A percentile compares a stretch with the other conserved stretches of the same genome.
Evolutionary conservation across 2,888 invertebrate genomes (phyloP).

Genomic region (Diarsia mendica): DNA sequence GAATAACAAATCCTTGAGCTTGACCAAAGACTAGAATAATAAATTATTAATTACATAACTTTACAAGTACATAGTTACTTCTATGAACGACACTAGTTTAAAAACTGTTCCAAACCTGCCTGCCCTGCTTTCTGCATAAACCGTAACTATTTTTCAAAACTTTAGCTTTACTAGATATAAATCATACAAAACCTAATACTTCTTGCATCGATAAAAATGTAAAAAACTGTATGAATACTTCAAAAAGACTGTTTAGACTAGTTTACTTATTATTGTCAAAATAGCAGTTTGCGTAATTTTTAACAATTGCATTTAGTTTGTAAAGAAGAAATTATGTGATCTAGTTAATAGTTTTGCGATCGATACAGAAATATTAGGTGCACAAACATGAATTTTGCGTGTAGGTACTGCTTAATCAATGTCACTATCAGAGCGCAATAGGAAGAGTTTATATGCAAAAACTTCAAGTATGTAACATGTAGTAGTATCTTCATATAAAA

Average conservation of each 20-base stretch:
- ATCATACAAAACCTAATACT: conserved; percentile 53
- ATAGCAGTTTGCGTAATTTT: conserved; percentile 51
- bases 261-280: conserved; percentile 61
- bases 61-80: conserved; percentile 65
- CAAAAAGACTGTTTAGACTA: conserved; percentile 32
- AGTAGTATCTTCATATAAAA: neutral
- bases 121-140: conserved; percentile 37
- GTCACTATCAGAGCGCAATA: conserved; percentile 44
- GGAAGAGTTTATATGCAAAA: neutral
- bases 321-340: neutral
- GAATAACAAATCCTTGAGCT: conserved; percentile 82
- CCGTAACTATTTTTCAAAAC: conserved; percentile 33
- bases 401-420: conserved; percentile 44
- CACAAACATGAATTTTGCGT: conserved; percentile 29
- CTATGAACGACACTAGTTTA: conserved; percentile 53
- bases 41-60: conserved; percentile 75
- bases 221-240: conserved; percentile 43
- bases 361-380: conserved; percentile 63
- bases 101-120: conserved; percentile 49
- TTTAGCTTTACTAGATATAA: conserved; percentile 35
- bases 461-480: neutral
- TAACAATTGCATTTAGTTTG: conserved; percentile 33
- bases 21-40: conserved; percentile 87
- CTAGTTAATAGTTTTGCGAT: conserved; percentile 12
- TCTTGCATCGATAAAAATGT: conserved; percentile 56